These are phyloP conservation scores for Trichogramma evanescens DNA, from an alignment of 2,888 invertebrate species.

Conservation along the genomic window DNA sequence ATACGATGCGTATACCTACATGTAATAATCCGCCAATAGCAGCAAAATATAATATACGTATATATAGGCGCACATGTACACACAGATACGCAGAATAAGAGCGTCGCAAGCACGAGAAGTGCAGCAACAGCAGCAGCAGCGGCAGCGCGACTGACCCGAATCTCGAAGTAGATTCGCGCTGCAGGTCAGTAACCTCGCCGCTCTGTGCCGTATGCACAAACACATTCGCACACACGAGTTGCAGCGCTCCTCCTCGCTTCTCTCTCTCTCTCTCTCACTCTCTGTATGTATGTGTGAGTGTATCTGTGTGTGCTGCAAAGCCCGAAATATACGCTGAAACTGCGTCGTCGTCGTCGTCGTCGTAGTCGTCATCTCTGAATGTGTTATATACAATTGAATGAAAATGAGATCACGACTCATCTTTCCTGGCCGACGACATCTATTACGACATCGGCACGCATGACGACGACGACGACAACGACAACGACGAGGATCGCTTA, in stretches of 20 bases:
- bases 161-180: slow-evolving; percentile 43
- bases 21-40: no score
- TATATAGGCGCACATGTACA: no score
- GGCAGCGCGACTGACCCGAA: slow-evolving; percentile 42
- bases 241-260: slow-evolving; percentile 16
- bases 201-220: slow-evolving; percentile 8
- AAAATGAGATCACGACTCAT: slow-evolving; percentile 49
- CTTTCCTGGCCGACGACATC: slow-evolving; percentile 6
- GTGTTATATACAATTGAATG: slow-evolving; percentile 39
- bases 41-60: no score
- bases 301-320: not conserved
- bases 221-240: slow-evolving; percentile 16
- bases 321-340: slow-evolving; percentile 37
- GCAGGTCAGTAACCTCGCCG: slow-evolving; percentile 42
- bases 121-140: not conserved
- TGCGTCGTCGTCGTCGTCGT: slow-evolving; percentile 16
- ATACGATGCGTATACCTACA: no score
- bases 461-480: slow-evolving; percentile 37
- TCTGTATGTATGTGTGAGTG: no score
- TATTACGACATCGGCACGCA: no score
- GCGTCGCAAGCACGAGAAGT: not conserved
- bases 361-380: no score
- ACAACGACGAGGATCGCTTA: slow-evolving; percentile 37
- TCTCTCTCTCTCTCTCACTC: no score
- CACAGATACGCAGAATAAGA: no score